These are phyloP conservation scores for Scylla paramamosain DNA, from an alignment of 1,140 invertebrate genomes.

Conservation along the genomic window DNA sequence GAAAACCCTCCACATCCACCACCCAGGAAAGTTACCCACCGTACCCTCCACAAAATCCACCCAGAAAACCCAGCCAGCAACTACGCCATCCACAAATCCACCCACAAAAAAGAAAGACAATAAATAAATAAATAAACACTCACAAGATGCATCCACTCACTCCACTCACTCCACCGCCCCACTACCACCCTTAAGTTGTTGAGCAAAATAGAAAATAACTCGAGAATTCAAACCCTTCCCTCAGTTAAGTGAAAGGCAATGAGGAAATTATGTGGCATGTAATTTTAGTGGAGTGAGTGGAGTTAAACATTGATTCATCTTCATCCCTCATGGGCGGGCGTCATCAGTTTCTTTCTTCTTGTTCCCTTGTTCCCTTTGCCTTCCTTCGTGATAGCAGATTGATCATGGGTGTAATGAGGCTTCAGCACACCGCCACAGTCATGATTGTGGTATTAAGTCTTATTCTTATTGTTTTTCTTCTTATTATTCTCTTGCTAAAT, in stretches of 20 bases:
- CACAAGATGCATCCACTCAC: too few species aligned
- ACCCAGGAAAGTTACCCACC: too few species aligned
- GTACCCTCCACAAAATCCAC: too few species aligned
- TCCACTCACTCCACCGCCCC: too few species aligned
- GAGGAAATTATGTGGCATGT: conserved; percentile 17
- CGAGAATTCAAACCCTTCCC: not conserved
- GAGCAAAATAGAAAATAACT: not conserved
- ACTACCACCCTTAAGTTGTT: not conserved
- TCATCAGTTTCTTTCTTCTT: conserved; percentile 11
- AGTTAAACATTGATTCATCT: conserved; percentile 66
- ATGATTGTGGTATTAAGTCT: not conserved
- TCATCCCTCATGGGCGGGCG: conserved; percentile 52
- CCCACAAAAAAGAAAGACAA: too few species aligned
- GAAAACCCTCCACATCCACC: too few species aligned
- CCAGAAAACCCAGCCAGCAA: too few species aligned
- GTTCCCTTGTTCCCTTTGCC: not conserved
- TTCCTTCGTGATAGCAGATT: not conserved
- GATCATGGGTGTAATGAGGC: conserved; percentile 34
- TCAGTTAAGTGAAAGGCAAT: not conserved
- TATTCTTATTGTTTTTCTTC: not conserved
- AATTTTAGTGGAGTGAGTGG: not conserved
- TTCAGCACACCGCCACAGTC: not conserved
- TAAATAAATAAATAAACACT: too few species aligned
- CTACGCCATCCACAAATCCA: too few species aligned
- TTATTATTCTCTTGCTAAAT: not conserved